phyloP scores from a whole-genome alignment of 2,797 vertebrate genomes.

The Sarcophilus harrisii region DNA sequence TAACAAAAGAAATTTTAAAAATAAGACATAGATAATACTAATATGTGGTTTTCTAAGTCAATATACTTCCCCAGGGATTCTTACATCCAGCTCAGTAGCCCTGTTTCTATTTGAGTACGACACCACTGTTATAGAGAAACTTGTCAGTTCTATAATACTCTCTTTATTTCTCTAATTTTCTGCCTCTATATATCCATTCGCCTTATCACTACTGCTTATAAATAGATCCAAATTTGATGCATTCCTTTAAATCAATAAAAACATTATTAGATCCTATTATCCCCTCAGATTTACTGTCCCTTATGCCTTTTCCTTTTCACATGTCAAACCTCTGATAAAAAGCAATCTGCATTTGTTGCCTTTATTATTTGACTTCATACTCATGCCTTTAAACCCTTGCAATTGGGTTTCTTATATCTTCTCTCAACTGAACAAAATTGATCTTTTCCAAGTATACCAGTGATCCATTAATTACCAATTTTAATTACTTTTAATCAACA shows the following conservation, averaged over 20 bases:
- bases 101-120: background rate
- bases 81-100: background rate
- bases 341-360: background rate
- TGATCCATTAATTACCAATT: background rate
- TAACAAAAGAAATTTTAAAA: background rate
- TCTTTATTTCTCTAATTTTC: background rate
- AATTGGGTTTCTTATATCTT: background rate
- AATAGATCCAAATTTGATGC: background rate
- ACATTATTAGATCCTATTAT: background rate
- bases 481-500: background rate
- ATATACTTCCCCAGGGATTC: background rate
- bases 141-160: background rate
- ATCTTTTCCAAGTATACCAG: background rate
- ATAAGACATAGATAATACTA: background rate
- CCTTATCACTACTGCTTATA: background rate
- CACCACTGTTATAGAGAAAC: background rate
- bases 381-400: background rate
- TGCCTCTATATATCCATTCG: background rate
- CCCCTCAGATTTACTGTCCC: background rate
- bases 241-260: background rate
- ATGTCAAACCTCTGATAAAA: background rate
- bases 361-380: background rate
- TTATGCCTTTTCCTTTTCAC: background rate
- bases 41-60: background rate
- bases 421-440: background rate